Percentiles rank a stretch among this genome's conserved stretches.
phyloP scores from a whole-genome alignment of 2,888 invertebrate species.

The Athalia circularis region DNA sequence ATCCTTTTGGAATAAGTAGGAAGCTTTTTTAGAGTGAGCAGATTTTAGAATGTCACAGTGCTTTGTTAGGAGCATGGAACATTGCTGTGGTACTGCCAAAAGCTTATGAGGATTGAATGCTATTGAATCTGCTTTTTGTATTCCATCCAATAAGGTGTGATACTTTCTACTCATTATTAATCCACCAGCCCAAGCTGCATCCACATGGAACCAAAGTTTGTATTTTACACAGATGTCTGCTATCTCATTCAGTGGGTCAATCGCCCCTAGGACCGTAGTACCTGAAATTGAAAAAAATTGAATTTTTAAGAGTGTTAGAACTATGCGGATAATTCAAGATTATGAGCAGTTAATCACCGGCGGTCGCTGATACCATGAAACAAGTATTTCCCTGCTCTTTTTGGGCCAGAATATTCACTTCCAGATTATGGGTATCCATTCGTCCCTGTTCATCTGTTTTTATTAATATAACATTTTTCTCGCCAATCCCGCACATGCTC shows the following conservation, averaged over 20 bases:
- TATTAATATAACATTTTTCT: constrained; percentile 76
- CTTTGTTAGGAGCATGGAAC: constrained; percentile 75
- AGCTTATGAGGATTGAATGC: constrained; percentile 81
- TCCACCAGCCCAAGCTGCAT: constrained; percentile 80
- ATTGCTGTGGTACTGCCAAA: constrained; percentile 78
- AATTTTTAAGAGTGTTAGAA: constrained; percentile 20
- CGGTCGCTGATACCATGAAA: constrained; percentile 52
- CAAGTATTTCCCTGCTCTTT: constrained; percentile 48
- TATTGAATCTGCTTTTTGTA: constrained; percentile 78
- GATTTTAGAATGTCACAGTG: constrained; percentile 72
- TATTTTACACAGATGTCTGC: constrained; percentile 75
- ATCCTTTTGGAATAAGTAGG: constrained; percentile 77
- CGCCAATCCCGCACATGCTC: constrained; percentile 77
- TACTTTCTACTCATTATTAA: constrained; percentile 77
- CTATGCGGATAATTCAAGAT: background rate
- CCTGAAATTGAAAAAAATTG: constrained; percentile 66
- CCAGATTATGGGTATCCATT: constrained; percentile 69
- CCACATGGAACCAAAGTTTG: constrained; percentile 78
- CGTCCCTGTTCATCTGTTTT: constrained; percentile 72
- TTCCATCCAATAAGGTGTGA: constrained; percentile 75
- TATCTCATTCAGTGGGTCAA: constrained; percentile 77
- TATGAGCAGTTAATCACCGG: constrained; percentile 47
- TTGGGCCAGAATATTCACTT: constrained; percentile 52
- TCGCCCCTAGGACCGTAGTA: constrained; percentile 78
- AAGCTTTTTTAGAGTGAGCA: constrained; percentile 75